Base-by-base conservation (phyloP, 2,888 invertebrate species). In the Caenorhabditis plicata region DNA sequence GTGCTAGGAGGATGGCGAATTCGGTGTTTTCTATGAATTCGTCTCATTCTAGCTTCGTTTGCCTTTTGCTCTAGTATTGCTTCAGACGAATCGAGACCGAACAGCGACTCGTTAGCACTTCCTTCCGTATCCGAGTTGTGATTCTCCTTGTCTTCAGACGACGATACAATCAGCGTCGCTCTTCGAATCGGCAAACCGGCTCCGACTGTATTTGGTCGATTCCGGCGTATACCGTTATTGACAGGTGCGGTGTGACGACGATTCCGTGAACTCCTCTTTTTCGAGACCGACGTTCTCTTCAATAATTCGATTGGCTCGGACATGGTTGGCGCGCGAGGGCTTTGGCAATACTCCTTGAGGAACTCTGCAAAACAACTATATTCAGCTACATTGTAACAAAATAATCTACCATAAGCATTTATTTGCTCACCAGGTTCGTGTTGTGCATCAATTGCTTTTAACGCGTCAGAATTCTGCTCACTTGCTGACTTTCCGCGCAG, bases 191-290 rank as follows among this genome's bases (percentile, higher is more conserved):
- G 62, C 1, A 67, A 43, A 1, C 64, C 64, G 4, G 55, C 55
- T 20, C 54, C 60, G 13, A 64, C 54, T 2, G 67, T 64, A 27
- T 67, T 64, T 35, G 67, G 67, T 7, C 64, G 58, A 27, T 67
- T 51, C 3, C 67, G 42, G 25, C 63, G 48, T 9, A 36, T 51
- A 25, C 40, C 25, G 31, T 49, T 52, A 13, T 63, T 47, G 17
- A 60, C 47, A 0, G 60, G 60, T 1, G 60, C 60, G 1, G 60
- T 60, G 41, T 60, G 60, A 4, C 60, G 53, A 0, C 60, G 53
- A 32, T 54, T 50, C 29, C 36, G 36, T 11, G 36, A 36, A 36
- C 15, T 9, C 7, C 5, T 39, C 15, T 19, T 39, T 9, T 17
- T 25, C 4, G 22, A 11, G 7, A 4, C 4, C 20, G 22, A 19